phyloP scores from a whole-genome alignment of 1,140 invertebrate genomes.

The Leptinotarsa lineolata region DNA sequence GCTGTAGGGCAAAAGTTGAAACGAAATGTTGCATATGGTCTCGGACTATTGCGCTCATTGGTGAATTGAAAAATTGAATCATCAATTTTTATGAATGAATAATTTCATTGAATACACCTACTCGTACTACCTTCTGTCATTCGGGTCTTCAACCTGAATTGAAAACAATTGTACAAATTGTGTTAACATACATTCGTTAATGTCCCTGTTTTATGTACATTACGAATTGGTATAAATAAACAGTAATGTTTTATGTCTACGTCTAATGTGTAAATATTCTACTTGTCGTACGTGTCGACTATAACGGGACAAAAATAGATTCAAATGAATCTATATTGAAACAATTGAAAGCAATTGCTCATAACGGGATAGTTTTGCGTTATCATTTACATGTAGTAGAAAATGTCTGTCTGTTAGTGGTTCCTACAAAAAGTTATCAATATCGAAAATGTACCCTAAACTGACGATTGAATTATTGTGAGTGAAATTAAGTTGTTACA shows the following conservation, averaged over 20 bases:
- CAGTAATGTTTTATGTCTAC: neutral
- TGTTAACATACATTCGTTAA: neutral
- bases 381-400: too few relatives aligned
- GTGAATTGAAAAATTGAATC: neutral
- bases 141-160: constrained; percentile 26
- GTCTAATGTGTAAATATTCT: neutral
- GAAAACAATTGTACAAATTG: constrained; percentile 33
- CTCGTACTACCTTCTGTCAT: neutral
- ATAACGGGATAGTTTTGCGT: too few relatives aligned
- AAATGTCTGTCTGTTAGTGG: too few relatives aligned
- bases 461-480: too few relatives aligned
- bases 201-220: neutral
- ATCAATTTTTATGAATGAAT: constrained; percentile 4
- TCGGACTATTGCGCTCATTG: neutral
- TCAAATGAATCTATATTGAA: too few relatives aligned
- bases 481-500: too few relatives aligned
- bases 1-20: too few relatives aligned
- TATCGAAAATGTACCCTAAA: too few relatives aligned
- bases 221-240: constrained; percentile 1
- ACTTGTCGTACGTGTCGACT: neutral
- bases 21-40: too few relatives aligned
- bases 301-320: too few relatives aligned
- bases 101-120: constrained; percentile 6
- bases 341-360: too few relatives aligned
- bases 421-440: too few relatives aligned